phyloP scores from a whole-genome alignment of 2,113 vertebrate species.

The Xenus cinereus region DNA sequence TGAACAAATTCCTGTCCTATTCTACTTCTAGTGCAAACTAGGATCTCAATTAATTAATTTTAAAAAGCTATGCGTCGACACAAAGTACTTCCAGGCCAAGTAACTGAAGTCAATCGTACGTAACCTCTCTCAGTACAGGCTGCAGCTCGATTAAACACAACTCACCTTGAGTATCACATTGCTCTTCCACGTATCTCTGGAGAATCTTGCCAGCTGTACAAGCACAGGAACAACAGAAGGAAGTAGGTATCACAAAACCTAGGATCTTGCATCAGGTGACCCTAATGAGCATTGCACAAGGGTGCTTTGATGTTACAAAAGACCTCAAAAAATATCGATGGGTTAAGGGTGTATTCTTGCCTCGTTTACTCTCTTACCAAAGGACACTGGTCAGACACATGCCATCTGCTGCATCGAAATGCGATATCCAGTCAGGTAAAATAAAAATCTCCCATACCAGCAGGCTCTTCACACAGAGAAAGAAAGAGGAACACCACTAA shows the following conservation, averaged over 20 bases:
- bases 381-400: not conserved
- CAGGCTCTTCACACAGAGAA: not conserved
- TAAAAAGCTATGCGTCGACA: not conserved
- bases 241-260: slow-evolving; percentile 13
- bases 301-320: slow-evolving; percentile 29
- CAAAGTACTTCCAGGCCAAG: not conserved
- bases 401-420: not conserved
- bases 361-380: not conserved
- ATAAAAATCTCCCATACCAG: not conserved
- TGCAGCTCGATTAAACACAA: not conserved
- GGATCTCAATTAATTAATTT: not conserved
- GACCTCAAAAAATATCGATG: not conserved
- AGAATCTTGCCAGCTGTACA: slow-evolving; percentile 35
- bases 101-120: not conserved
- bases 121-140: not conserved
- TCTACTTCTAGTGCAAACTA: not conserved
- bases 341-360: not conserved
- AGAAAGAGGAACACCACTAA: slow-evolving; percentile 16
- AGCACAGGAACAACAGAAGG: slow-evolving; percentile 35
- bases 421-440: not conserved
- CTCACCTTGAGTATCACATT: not conserved
- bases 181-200: not conserved
- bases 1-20: not conserved
- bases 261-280: not conserved
- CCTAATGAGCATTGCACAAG: not conserved